Base-by-base conservation (phyloP, 2,888 invertebrate species). In the Bembecia ichneumoniformis region DNA sequence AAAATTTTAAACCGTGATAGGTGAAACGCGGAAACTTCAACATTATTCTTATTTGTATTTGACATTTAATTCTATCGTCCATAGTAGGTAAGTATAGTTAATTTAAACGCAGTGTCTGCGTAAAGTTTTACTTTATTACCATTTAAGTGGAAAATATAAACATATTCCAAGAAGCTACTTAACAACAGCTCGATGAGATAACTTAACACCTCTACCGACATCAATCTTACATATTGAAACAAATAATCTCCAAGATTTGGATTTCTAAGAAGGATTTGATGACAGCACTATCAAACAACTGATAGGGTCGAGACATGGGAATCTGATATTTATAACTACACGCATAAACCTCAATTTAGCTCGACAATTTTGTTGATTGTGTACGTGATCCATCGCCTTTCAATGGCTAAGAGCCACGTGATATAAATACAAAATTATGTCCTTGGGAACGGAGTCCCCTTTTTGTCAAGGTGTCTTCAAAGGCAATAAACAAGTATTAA, bases 381-480 rank as follows among this genome's bases (percentile, higher is more conserved):
- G 56, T 71, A 72, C 72, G 72, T 77, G 75, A 77, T 76, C 66
- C 63, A 60, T 67, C 65, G 65, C 68, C 68, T 64, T 60, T 55
- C 51, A 53, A 55, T 59, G 61, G 59, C 57, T 55, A 52, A 62
- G 57, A 63, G 63, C 62, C 59, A 64, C 56, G 58, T 55, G 58
- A 62, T 60, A 62, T 60, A 68, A 70, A 74, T 73, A 75, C 65
- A 71, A 71, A 77, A 66, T 78, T 73, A 78, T 75, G 73, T 66
- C 71, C 77, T 74, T 82, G 82, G 77, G 79, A 82, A 81, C 71
- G 51, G 46, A 54, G 56, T 72, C 68, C 72, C 71, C 71, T 72
- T 66, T 68, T 56, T 61, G 52, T 52, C 52, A 53, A 36, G 35
- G 47, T 53, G 53, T 52, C 62, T 60, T 64, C 28, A 63, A 63